Conservation (phyloP, 2,797 vertebrate genomes). For the Enteromius fasciolatus region DNA sequence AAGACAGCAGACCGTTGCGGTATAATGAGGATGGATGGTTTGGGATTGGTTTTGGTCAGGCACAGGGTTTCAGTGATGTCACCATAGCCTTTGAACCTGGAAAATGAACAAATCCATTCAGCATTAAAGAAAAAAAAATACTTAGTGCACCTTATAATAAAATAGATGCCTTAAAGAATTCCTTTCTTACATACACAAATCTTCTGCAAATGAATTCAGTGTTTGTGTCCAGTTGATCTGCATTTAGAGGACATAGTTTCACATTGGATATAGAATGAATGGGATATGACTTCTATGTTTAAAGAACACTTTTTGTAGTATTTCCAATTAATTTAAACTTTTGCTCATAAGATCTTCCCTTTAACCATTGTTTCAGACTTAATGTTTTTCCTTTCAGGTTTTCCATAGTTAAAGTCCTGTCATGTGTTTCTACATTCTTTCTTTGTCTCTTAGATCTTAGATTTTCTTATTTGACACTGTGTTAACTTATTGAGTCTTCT, state of each 20-base stretch:
- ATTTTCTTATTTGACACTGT: conserved; percentile 47
- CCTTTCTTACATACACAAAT: not conserved
- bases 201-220: conserved; percentile 58
- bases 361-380: conserved; percentile 44
- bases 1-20: not conserved
- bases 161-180: not conserved
- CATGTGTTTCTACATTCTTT: conserved; percentile 47
- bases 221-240: conserved; percentile 58
- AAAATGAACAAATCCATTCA: not conserved
- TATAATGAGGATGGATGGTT: not conserved
- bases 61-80: not conserved
- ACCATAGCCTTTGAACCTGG: not conserved
- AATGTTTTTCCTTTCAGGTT: conserved; percentile 44
- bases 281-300: conserved; percentile 60
- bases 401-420: conserved; percentile 48
- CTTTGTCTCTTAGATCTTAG: conserved; percentile 33
- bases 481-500: conserved; percentile 52
- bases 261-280: conserved; percentile 56
- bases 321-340: conserved; percentile 49
- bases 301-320: conserved; percentile 47
- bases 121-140: conserved; percentile 2
- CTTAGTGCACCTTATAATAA: conserved; percentile 29
- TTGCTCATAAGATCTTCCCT: conserved; percentile 25
- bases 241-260: conserved; percentile 58
- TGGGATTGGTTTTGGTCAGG: not conserved